A percentile compares a stretch with the other conserved stretches of the same genome.
Evolutionary conservation across 1,140 invertebrate species (phyloP).

Genomic region (Polypedilum pembai): DNA sequence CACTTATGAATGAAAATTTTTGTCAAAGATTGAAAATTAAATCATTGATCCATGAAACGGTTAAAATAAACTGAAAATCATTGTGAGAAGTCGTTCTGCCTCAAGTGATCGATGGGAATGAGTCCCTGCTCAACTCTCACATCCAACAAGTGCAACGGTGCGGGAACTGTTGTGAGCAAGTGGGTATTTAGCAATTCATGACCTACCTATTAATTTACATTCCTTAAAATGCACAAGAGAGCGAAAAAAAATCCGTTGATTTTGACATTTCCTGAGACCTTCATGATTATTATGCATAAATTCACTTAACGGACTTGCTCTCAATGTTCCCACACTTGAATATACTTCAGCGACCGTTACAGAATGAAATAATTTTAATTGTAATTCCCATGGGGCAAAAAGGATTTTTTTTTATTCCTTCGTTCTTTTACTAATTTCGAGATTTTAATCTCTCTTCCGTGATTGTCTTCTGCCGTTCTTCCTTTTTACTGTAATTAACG

Average conservation of each 20-base stretch:
- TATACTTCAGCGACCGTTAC: not conserved
- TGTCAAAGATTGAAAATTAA: not conserved
- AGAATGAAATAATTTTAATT: not conserved
- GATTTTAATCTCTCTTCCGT: not conserved
- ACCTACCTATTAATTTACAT: conserved; percentile 9
- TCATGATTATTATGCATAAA: conserved; percentile 1
- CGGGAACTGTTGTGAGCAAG: not conserved
- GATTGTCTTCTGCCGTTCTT: not conserved
- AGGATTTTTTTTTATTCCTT: not conserved
- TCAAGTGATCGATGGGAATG: not conserved
- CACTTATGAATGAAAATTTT: not conserved
- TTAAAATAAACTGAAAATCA: not conserved
- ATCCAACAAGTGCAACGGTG: conserved; percentile 5
- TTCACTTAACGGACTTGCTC: not conserved
- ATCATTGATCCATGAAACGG: not conserved
- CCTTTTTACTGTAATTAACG: not conserved
- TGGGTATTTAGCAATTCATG: conserved; percentile 17
- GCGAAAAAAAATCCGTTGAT: not conserved
- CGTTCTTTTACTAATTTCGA: not conserved
- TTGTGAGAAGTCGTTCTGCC: not conserved
- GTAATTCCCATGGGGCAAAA: not conserved
- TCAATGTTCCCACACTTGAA: conserved; percentile 1
- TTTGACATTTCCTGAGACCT: conserved; percentile 16
- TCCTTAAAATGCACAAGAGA: not conserved
- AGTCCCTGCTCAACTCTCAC: not conserved